These are phyloP conservation scores for Beroe ovata DNA, from an alignment of 37 sponge, comb jelly and placozoan genomes.

Conservation along the genomic window DNA sequence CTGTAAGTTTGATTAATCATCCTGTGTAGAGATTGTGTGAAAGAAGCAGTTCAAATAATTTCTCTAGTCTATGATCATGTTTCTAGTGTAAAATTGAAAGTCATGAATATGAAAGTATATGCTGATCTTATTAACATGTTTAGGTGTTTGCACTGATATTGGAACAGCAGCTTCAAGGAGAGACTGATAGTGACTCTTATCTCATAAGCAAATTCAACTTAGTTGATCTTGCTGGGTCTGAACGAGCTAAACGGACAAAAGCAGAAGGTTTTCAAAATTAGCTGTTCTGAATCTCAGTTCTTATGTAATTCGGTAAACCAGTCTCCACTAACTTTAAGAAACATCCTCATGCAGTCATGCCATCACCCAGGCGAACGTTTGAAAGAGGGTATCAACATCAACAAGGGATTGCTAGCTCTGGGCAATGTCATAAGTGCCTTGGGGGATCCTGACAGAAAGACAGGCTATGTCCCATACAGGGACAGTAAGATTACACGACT, in stretches of 20 bases:
- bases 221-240: constrained; percentile 52
- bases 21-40: too few species aligned
- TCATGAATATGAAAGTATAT: background rate
- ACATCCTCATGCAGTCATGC: too few species aligned
- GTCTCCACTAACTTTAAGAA: too few species aligned
- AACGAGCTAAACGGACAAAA: constrained; percentile 46
- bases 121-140: background rate
- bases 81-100: background rate
- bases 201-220: constrained; percentile 43
- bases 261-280: constrained; percentile 13
- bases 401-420: constrained; percentile 41
- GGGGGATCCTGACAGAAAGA: constrained; percentile 61
- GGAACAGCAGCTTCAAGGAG: constrained; percentile 6
- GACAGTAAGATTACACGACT: constrained; percentile 63
- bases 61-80: too few species aligned
- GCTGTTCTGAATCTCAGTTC: too few species aligned
- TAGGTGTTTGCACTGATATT: constrained; percentile 45
- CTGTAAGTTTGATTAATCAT: constrained; percentile 52
- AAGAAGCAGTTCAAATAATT: too few species aligned
- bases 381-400: constrained; percentile 53
- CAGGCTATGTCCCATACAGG: constrained; percentile 65
- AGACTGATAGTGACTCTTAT: background rate
- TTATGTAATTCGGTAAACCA: too few species aligned
- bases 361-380: constrained; percentile 3
- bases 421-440: constrained; percentile 59